Evolutionary conservation across 1,140 invertebrate genomes (phyloP), one percentile per base, ranked within the genome.

Genomic region (Anastatus disparis): DNA sequence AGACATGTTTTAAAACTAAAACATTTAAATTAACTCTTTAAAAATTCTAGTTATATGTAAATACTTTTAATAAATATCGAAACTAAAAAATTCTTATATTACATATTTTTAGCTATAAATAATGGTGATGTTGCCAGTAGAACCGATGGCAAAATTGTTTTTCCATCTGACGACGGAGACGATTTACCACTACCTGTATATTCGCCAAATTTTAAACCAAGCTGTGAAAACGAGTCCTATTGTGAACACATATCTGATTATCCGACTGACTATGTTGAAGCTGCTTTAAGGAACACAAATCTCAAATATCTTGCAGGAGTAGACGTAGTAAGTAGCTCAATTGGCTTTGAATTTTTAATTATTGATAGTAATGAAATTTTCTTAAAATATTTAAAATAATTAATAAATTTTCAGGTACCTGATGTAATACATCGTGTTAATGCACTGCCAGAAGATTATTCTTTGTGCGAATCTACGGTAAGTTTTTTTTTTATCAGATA

Each of bases 171-270:
- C 9, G 66, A 74, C 3, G 15, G 17, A 6, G 29, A 52, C 17
- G 20, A 8, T 31, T 35, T 13, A 3, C 15, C 8, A 44, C 8
- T 3, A 1, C 40, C 61, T 13, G 20, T 24, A 9, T 53, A 40
- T 8, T 22, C 58, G 17, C 53, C 72, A 48, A 10, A 50, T 42
- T 44, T 31, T 4, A 48, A 53, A 1, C 62, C 77, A 3, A 8
- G 0, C 0, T 81, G 79, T 29, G 6, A 66, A 0, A 29, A 58
- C 2, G 42, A 29, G 8, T 75, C 74, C 1, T 80, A 61, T 35
- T 82, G 81, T 52, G 78, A 77, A 24, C 38, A 76, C 7, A 65
- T 56, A 6, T 20, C 70, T 0, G 22, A 76, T 55, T 82, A 82
- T 75, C 80, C 81, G 0, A 63, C 29, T n/a, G 50, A 76, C 3